Evolutionary conservation across 2,113 vertebrate genomes (phyloP).

Genomic region (Xiphophorus couchianus): DNA sequence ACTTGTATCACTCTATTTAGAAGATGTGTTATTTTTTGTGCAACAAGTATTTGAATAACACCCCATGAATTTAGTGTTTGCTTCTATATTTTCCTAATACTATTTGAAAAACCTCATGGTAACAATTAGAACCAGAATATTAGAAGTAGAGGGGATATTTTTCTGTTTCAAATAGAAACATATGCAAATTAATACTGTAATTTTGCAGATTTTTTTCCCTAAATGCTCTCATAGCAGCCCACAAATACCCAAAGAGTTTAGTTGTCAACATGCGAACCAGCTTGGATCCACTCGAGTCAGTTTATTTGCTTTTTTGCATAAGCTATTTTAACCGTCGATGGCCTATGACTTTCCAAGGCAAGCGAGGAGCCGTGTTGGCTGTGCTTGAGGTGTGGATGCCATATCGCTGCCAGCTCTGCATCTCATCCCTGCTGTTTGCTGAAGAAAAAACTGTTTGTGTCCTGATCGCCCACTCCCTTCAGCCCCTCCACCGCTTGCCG

Average conservation of each 20-base stretch:
- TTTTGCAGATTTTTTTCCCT: neutral
- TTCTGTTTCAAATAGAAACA: neutral
- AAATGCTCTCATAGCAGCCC: neutral
- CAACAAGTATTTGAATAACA: no score
- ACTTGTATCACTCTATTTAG: no score
- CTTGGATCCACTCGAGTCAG: conserved; percentile 34
- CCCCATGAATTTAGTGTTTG: no score
- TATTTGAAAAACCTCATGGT: neutral
- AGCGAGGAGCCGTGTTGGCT: conserved; percentile 56
- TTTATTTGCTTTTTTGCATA: conserved; percentile 48
- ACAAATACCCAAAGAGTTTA: conserved; percentile 6
- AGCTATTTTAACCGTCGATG: conserved; percentile 33
- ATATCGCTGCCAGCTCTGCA: conserved; percentile 55
- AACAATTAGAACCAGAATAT: neutral
- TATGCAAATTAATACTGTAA: neutral
- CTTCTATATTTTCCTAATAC: no score
- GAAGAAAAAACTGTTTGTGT: conserved; percentile 64
- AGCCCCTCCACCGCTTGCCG: conserved; percentile 50
- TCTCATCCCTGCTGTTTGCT: conserved; percentile 69
- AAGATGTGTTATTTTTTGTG: no score
- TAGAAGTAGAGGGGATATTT: neutral
- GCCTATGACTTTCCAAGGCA: conserved; percentile 55
- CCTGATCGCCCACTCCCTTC: conserved; percentile 66
- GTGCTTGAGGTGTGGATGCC: conserved; percentile 60
- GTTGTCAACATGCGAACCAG: conserved; percentile 45